These are phyloP conservation scores for Nymphalis polychloros DNA, from an alignment of 2,888 invertebrate genomes.

Conservation along the genomic window DNA sequence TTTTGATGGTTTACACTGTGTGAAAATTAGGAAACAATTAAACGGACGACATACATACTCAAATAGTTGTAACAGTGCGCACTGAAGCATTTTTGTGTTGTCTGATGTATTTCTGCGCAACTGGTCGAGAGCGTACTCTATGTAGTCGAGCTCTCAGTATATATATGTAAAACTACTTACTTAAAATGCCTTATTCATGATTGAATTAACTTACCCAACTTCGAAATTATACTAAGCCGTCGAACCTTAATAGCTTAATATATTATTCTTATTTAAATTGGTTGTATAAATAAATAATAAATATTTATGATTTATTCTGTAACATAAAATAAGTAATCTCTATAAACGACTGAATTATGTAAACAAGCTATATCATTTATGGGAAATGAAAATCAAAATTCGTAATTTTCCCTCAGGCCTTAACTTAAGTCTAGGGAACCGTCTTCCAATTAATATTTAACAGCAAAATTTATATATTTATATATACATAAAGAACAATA, in stretches of 20 bases:
- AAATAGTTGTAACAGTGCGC: too few relatives aligned
- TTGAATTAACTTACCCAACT: not conserved
- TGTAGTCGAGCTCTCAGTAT: too few relatives aligned
- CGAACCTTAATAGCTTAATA: constrained; percentile 14
- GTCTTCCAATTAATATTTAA: too few relatives aligned
- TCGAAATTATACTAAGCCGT: constrained; percentile 8
- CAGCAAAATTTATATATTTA: too few relatives aligned
- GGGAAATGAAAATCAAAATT: not conserved
- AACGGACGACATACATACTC: too few relatives aligned
- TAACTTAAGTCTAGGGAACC: too few relatives aligned
- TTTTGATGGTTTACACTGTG: not conserved
- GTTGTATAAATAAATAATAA: constrained; percentile 14
- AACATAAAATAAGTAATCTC: constrained; percentile 18
- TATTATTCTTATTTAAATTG: constrained; percentile 15
- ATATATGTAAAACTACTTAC: too few relatives aligned
- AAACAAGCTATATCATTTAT: constrained; percentile 20
- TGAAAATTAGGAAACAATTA: not conserved
- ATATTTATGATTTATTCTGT: constrained; percentile 24
- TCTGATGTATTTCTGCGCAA: too few relatives aligned
- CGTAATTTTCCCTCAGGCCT: too few relatives aligned
- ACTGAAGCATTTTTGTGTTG: too few relatives aligned
- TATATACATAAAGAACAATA: too few relatives aligned
- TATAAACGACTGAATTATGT: constrained; percentile 19
- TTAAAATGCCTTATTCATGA: not conserved
- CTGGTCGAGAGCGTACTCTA: too few relatives aligned